Base-by-base conservation (phyloP, 2,888 invertebrate species). In the Myopa tessellatipennis region DNA sequence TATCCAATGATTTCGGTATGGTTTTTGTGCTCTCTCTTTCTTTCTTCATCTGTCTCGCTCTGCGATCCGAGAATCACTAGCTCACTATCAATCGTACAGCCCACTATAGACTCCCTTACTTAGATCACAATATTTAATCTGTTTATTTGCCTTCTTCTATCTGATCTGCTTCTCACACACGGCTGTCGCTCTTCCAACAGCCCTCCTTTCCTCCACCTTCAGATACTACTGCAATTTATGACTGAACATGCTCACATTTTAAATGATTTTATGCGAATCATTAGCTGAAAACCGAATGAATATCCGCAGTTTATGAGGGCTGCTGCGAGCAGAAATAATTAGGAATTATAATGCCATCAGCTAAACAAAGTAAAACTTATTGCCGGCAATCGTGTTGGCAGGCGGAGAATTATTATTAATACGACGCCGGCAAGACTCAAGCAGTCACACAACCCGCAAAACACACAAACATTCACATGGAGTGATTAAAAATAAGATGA, bases 361-460 rank as follows among this genome's bases (percentile, higher is more conserved):
- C 45, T 26, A 75, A 58, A 68, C 58, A 75, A 75, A 75, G 50
- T 36, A 69, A 38, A 69, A 75, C 36, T 67, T 45, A 69, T 75
- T 60, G 60, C 58, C 50, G 10, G 75, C 75, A 75, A 58, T 69
- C 26, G 40, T 69, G 67, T 18, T 74, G 68, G 68, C 60, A 65
- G 34, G 60, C 58, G 50, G 58, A 38, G 55, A 68, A 75, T 55
- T 75, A 75, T 75, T 75, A 69, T 58, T 60, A 60, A 60, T 65
- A 65, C 63, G 34, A 34, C 50, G 61, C 38, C 38, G 67, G 45
- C 45, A 45, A 45, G 26, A 45, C 52, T 52, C 34, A n/a, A 18
- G 68, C 68, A 10, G 68, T 38, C 65, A 45, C 18, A 45, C 79
- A 72, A 26, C 80, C 77, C 79, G 78, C 68, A 79, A 73, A 78